Conservation (phyloP, 2,113 vertebrate species). For the Cercocebus atys region DNA sequence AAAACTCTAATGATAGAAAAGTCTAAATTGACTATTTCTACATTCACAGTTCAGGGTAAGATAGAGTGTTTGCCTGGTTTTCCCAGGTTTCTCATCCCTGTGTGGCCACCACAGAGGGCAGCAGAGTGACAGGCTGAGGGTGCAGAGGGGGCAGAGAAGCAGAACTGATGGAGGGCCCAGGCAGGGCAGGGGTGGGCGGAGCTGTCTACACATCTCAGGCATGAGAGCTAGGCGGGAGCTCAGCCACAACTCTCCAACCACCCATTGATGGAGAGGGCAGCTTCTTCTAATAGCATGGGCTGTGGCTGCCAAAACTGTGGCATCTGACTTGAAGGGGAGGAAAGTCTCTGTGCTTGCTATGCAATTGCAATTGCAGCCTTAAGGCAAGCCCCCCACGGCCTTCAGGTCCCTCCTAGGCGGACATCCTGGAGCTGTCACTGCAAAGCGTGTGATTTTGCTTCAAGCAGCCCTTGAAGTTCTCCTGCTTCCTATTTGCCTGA, state of each 20-base stretch:
- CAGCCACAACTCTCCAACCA: neutral
- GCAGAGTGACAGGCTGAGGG: neutral
- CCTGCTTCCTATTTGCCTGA: neutral
- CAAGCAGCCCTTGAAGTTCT: neutral
- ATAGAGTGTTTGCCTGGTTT: neutral
- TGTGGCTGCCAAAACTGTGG: neutral
- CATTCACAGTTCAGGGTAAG: neutral
- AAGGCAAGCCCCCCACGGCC: neutral
- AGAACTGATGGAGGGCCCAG: neutral
- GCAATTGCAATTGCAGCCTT: neutral
- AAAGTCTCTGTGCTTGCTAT: neutral
- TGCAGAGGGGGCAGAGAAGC: neutral
- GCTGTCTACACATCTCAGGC: neutral
- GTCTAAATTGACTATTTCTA: neutral
- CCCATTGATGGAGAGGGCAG: neutral
- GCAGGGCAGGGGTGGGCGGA: fast-evolving
- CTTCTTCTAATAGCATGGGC: neutral
- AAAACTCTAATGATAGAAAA: neutral
- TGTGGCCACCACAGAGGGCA: neutral
- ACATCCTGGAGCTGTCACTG: neutral
- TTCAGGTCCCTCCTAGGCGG: neutral
- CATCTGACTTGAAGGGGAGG: neutral
- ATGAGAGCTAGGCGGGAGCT: neutral
- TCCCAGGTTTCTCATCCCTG: neutral
- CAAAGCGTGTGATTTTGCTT: neutral